Base-by-base conservation (phyloP, 2,888 invertebrate species). In the Zelleria hepariella region DNA sequence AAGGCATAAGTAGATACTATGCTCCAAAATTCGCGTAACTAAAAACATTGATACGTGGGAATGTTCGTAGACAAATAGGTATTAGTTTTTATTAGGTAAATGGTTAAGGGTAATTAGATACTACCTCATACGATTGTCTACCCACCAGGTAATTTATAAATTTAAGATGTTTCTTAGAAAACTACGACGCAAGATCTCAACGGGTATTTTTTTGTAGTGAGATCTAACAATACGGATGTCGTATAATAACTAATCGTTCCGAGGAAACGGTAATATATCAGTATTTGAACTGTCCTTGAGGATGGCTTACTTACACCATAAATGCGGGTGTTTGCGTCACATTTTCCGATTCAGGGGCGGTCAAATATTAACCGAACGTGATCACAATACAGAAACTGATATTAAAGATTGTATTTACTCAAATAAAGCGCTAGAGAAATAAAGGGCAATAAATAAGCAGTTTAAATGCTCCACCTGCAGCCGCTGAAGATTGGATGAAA, bases 311-410 rank as follows among this genome's bases (percentile, higher is more conserved):
- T 57, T 42, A 48, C 25, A 47, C 47, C n/a, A 47, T 23, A 47
- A 21, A 32, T 42, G 18, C 10, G 25, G 10, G 42, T 10, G 21
- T n/a, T 56, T 5, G 20, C 25, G 58, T 58, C 58, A 58, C 51
- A 61, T 61, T 61, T 61, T 25, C 24, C 70, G 71, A 71, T 71
- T 69, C 69, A 68, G 70, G 68, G 66, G 67, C 72, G 68, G 68
- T 73, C 76, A 77, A 78, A 78, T 78, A 76, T 78, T 78, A 78
- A 75, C 70, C 61, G 74, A 73, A 75, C 77, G 77, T 79, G 78
- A 75, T 73, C 75, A 71, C 72, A 73, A 77, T 77, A 74, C 71
- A 64, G 65, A 68, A 68, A 70, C 65, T 66, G 67, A 67, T 67
- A 63, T 66, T 68, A 67, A 52, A 58, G 23, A 58, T 23, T 58